These are phyloP conservation scores for Anabas testudineus DNA, from an alignment of 2,797 vertebrate species.

Conservation along the genomic window DNA sequence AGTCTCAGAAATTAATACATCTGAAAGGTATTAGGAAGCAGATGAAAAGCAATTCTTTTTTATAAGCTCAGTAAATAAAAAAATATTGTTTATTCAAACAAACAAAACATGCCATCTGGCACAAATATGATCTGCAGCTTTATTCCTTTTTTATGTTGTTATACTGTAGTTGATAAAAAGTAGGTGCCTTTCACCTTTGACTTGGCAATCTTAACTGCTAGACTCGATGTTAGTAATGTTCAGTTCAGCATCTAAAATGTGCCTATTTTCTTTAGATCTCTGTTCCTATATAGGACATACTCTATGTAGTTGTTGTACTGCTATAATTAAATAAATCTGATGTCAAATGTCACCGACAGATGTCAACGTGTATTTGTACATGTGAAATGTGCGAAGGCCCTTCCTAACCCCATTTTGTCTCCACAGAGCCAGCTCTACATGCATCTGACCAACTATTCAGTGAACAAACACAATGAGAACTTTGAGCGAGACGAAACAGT, in stretches of 20 bases:
- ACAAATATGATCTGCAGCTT: constrained; percentile 29
- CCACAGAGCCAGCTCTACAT: constrained; percentile 94
- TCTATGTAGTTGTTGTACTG: neutral
- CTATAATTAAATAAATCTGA: neutral
- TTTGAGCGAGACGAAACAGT: constrained; percentile 96
- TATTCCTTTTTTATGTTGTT: constrained; percentile 7
- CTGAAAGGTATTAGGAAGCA: neutral
- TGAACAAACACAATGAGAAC: constrained; percentile 98
- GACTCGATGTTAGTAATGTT: neutral
- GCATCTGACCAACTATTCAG: constrained; percentile 99
- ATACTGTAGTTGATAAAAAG: constrained; percentile 14
- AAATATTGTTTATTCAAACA: constrained; percentile 2
- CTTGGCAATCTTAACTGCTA: neutral
- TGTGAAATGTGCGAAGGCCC: neutral
- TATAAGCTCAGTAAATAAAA: constrained; percentile 27
- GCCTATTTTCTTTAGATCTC: neutral
- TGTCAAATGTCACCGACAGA: neutral
- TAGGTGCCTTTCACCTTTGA: constrained; percentile 5
- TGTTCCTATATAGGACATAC: neutral
- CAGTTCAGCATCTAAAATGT: neutral
- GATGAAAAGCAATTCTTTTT: constrained; percentile 12
- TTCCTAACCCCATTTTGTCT: constrained; percentile 13
- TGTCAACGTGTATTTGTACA: neutral
- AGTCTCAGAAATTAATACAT: constrained; percentile 2
- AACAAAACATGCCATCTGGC: constrained; percentile 36